phyloP scores from a whole-genome alignment of 2,888 invertebrate genomes.

The Sussaba pulchella region DNA sequence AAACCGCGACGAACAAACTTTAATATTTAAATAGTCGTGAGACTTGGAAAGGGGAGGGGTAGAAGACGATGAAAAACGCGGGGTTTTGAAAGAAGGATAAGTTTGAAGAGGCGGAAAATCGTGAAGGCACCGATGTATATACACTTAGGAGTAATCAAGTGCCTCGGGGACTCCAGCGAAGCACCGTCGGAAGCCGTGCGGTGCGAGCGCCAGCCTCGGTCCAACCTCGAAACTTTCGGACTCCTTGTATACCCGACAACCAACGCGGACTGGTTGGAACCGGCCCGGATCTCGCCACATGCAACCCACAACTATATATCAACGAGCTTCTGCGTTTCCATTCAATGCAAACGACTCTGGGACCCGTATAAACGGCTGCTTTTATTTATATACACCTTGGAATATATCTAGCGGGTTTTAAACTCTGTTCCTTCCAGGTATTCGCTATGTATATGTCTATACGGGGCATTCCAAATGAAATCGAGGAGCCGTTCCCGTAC shows the following conservation, averaged over 20 bases:
- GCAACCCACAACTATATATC: conserved; percentile 28
- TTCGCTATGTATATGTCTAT: neutral
- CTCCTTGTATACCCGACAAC: conserved; percentile 1
- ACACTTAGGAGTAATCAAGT: conserved; percentile 52
- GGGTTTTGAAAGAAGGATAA: conserved; percentile 30
- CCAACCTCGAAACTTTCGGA: conserved; percentile 15
- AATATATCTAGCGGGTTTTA: conserved; percentile 36
- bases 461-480: too few relatives aligned
- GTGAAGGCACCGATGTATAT: conserved; percentile 41
- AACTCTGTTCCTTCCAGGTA: conserved; percentile 16
- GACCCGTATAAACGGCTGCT: conserved; percentile 43
- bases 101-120: conserved; percentile 38
- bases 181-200: neutral
- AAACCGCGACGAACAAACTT: conserved; percentile 74
- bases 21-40: conserved; percentile 73
- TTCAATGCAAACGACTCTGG: conserved; percentile 49
- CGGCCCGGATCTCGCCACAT: conserved; percentile 1
- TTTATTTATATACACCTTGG: conserved; percentile 39
- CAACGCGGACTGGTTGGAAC: conserved; percentile 13
- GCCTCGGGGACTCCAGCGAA: conserved; percentile 10
- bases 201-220: neutral
- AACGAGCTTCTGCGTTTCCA: conserved; percentile 43
- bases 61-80: neutral
- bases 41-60: neutral
- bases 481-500: too few relatives aligned